Evolutionary conservation across 2,113 vertebrate species (phyloP), one percentile per base, ranked within the genome.

Genomic region (Otis tarda): DNA sequence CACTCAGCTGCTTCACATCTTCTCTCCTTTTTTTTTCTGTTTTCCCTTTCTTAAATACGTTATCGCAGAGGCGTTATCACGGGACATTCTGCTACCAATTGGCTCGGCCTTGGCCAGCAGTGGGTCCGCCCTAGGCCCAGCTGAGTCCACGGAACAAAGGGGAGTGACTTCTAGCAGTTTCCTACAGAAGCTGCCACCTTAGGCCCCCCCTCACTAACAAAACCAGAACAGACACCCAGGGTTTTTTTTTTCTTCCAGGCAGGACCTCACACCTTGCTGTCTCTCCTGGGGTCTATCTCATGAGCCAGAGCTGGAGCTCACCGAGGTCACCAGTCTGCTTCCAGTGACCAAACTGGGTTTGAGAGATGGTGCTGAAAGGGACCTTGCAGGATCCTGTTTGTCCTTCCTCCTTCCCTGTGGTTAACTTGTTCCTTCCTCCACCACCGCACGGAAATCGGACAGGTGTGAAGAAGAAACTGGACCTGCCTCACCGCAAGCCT

Each of bases 391-490:
- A 63, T 13, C 23, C 53, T 7, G 0, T 45, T 10, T 50, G 39
- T 45, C 33, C 56, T 60, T 81, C 45, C 20, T 80, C 41, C 45
- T 47, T 55, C 57, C 49, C 7, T 8, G 52, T 1, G 24, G 31
- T 64, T 30, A 41, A 22, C 5, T 65, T 33, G 17, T 55, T 27
- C 17, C 31, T 21, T n/a, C 31, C 43, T 28, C 30, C 8, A 4
- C 1, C 1, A 10, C 5, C 4, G 2, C 27, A 63, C 57, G 8
- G 21, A 65, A 28, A 24, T 17, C 9, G n/a, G 71, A 16, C 0
- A 10, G 33, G 23, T 21, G 20, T 9, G 30, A 37, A 45, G 57
- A 45, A 55, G 28, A 37, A 67, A 9, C 14, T 7, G 56, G 78
- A 50, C n/a, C 14, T 30, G 14, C 23, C n/a, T 57, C 19, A 24